phyloP scores from a whole-genome alignment of 2,797 vertebrate genomes.

The Melopsittacus undulatus region DNA sequence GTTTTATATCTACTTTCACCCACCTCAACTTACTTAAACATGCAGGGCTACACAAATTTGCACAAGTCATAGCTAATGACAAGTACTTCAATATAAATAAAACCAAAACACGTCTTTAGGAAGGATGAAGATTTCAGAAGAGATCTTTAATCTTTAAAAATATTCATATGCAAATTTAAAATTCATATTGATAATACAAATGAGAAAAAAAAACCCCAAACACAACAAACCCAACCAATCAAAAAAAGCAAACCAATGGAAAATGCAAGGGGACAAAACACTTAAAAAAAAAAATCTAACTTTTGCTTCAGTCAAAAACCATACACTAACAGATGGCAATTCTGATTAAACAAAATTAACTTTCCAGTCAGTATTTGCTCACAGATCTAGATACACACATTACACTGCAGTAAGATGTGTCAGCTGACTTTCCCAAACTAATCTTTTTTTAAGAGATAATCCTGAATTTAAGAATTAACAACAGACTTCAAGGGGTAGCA shows the following conservation, averaged over 20 bases:
- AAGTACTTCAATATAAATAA: not conserved
- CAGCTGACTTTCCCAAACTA: conserved; percentile 38
- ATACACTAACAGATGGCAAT: not conserved
- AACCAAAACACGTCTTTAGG: not conserved
- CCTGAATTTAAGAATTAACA: conserved; percentile 26
- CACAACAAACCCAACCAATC: not conserved
- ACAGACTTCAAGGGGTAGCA: not conserved
- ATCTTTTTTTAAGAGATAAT: not conserved
- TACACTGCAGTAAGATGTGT: conserved; percentile 1
- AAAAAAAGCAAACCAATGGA: not conserved
- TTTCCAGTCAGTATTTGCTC: not conserved
- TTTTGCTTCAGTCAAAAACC: not conserved
- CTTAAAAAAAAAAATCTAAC: not conserved
- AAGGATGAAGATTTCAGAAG: conserved; percentile 16
- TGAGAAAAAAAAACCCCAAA: not conserved
- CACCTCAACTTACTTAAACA: not conserved
- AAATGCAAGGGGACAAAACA: not conserved
- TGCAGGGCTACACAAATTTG: not conserved
- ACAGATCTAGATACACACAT: not conserved
- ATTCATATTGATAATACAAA: conserved; percentile 29
- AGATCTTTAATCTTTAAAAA: conserved; percentile 68
- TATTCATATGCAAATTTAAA: conserved; percentile 48
- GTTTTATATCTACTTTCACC: not conserved
- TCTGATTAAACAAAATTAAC: not conserved
- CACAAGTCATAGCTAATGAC: not conserved